Percentiles rank a stretch among this genome's conserved stretches.
These are phyloP conservation scores for Clitarchus hookeri DNA, from an alignment of 2,888 invertebrate genomes.

Conservation along the genomic window DNA sequence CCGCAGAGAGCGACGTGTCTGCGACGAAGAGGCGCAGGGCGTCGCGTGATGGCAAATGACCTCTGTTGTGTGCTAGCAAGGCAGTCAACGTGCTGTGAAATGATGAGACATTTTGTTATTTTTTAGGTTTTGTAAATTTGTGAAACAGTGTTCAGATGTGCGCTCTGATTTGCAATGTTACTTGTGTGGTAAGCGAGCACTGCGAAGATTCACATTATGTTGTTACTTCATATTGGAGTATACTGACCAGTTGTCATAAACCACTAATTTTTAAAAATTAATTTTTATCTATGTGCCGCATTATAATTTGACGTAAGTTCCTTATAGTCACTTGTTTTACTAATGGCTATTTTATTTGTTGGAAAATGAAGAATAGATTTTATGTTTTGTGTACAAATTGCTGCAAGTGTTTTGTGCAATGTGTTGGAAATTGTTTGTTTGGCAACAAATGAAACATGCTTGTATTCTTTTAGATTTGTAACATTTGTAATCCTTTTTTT, in stretches of 20 bases:
- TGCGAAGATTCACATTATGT: background rate
- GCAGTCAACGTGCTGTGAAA: constrained; percentile 20
- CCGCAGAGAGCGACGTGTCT: constrained; percentile 51
- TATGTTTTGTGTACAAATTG: background rate
- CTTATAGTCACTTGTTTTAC: constrained; percentile 14
- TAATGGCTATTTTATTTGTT: background rate
- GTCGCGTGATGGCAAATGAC: constrained; percentile 78
- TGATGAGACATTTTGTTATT: background rate
- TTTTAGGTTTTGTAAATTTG: background rate
- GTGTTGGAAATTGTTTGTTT: too few species aligned
- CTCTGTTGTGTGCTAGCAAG: constrained; percentile 47
- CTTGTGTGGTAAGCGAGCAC: background rate
- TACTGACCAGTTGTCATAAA: background rate
- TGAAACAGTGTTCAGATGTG: background rate
- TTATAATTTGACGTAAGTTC: background rate
- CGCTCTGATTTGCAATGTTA: background rate
- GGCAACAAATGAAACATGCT: background rate
- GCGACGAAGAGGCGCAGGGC: constrained; percentile 63
- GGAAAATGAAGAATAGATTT: background rate
- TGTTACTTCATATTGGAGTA: constrained; percentile 14
- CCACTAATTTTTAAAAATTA: background rate
- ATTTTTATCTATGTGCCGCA: background rate
- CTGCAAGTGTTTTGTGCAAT: background rate
- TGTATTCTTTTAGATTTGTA: background rate
- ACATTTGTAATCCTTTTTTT: background rate